phyloP scores from a whole-genome alignment of 2,113 vertebrate genomes.

The Heterotilapia buettikoferi region DNA sequence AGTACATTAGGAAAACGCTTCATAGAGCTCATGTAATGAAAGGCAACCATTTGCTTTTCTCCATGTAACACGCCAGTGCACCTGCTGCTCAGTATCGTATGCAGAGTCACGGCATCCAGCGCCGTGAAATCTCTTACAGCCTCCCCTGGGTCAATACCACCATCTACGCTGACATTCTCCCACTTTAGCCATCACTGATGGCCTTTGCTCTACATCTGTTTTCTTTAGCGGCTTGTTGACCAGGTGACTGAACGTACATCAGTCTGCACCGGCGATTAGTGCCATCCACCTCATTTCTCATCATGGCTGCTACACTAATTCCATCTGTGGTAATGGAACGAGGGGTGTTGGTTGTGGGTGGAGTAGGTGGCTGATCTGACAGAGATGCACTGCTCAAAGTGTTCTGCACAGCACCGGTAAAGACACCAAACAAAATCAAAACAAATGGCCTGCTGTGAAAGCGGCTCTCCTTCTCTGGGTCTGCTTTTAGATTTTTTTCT shows the following conservation, averaged over 20 bases:
- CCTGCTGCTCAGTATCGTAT: background rate
- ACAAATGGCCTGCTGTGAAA: slow-evolving; percentile 25
- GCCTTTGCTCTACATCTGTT: background rate
- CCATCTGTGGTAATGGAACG: slow-evolving; percentile 4
- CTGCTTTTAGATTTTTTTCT: background rate
- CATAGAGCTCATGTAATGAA: background rate
- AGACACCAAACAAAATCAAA: slow-evolving; percentile 37
- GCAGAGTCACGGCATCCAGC: background rate
- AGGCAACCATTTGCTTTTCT: background rate
- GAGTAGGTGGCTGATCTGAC: background rate
- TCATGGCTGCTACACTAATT: background rate
- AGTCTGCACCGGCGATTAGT: background rate
- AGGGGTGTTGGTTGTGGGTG: background rate
- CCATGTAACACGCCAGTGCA: background rate
- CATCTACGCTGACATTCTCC: background rate
- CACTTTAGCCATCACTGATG: background rate
- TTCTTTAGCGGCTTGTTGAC: background rate
- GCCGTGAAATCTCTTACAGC: background rate
- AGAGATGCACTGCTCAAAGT: slow-evolving; percentile 24
- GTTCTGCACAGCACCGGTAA: slow-evolving; percentile 1
- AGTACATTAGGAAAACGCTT: background rate
- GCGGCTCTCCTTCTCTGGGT: background rate
- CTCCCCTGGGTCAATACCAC: background rate
- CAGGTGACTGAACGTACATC: slow-evolving; percentile 9
- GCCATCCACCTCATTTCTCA: slow-evolving; percentile 20